A percentile compares a stretch with the other conserved stretches of the same genome.
These are phyloP conservation scores for Pyrrhia umbra DNA, from an alignment of 2,888 invertebrate genomes.

Conservation along the genomic window DNA sequence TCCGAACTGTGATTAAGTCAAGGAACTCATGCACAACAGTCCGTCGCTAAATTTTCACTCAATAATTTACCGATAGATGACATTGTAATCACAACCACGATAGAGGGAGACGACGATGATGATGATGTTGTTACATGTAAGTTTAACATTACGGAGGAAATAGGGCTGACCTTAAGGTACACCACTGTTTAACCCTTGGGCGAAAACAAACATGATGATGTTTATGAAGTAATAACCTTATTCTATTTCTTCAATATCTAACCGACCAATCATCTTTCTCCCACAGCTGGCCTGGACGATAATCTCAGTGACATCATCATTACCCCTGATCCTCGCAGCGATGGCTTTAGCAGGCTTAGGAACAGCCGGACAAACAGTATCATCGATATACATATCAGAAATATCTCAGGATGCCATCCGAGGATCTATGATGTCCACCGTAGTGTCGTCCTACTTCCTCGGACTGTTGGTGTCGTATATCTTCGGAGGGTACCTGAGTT, in stretches of 20 bases:
- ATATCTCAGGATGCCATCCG: constrained; percentile 78
- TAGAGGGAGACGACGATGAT: too few relatives aligned
- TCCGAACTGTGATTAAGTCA: too few relatives aligned
- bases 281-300: constrained; percentile 76
- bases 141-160: too few relatives aligned
- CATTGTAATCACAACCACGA: too few relatives aligned
- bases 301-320: constrained; percentile 69
- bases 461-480: constrained; percentile 78
- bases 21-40: too few relatives aligned
- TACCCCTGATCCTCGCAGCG: constrained; percentile 69
- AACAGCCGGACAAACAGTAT: constrained; percentile 77
- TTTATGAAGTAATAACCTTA: too few relatives aligned
- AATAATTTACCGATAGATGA: too few relatives aligned
- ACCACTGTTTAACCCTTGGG: too few relatives aligned
- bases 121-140: too few relatives aligned
- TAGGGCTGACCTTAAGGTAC: too few relatives aligned
- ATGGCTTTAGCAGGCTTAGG: constrained; percentile 74
- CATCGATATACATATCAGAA: constrained; percentile 79
- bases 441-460: constrained; percentile 74
- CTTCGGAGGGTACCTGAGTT: constrained; percentile 76
- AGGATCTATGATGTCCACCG: constrained; percentile 73
- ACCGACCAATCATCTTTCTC: background rate
- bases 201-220: too few relatives aligned
- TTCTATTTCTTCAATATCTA: background rate
- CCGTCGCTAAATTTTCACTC: too few relatives aligned